phyloP scores from a whole-genome alignment of 2,113 vertebrate species.

The Seriola dumerili region DNA sequence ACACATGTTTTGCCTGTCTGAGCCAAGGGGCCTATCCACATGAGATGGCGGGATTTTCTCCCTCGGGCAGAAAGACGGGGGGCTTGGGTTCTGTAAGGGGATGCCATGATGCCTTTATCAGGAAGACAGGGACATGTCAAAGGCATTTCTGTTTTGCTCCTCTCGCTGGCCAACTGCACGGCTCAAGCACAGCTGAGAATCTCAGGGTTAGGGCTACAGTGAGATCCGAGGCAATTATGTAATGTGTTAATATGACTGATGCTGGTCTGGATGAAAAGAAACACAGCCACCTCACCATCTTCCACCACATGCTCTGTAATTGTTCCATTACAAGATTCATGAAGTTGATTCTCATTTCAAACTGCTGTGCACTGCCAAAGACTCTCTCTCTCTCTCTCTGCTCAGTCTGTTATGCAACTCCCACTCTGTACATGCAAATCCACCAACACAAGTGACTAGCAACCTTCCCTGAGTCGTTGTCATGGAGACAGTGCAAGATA shows the following conservation, averaged over 20 bases:
- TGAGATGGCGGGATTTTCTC: slow-evolving; percentile 21
- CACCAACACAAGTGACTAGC: slow-evolving; percentile 76
- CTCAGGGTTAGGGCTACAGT: slow-evolving; percentile 17
- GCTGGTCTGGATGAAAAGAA: slow-evolving; percentile 52
- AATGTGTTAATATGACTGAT: slow-evolving; percentile 61
- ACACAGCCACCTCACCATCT: slow-evolving; percentile 39
- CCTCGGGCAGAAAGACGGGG: slow-evolving; percentile 12
- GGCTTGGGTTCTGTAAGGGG: slow-evolving; percentile 21
- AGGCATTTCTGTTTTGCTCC: slow-evolving; percentile 25
- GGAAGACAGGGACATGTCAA: slow-evolving; percentile 40
- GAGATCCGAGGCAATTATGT: slow-evolving; percentile 59
- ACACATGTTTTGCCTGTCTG: slow-evolving; percentile 22
- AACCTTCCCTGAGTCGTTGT: slow-evolving; percentile 65
- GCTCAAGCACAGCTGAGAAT: slow-evolving; percentile 65
- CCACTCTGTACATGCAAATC: slow-evolving; percentile 80
- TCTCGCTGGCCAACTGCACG: slow-evolving; percentile 43
- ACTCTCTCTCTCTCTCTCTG: slow-evolving; percentile 37
- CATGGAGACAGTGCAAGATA: slow-evolving; percentile 76
- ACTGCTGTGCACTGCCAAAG: slow-evolving; percentile 45
- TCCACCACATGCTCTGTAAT: slow-evolving; percentile 31
- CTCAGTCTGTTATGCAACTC: slow-evolving; percentile 79
- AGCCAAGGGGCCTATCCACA: slow-evolving; percentile 14
- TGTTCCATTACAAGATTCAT: slow-evolving; percentile 68
- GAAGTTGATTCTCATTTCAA: slow-evolving; percentile 58
- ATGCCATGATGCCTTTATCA: slow-evolving; percentile 41